Conservation (phyloP, 1,140 invertebrate genomes). For the Drosophila malerkotliana region DNA sequence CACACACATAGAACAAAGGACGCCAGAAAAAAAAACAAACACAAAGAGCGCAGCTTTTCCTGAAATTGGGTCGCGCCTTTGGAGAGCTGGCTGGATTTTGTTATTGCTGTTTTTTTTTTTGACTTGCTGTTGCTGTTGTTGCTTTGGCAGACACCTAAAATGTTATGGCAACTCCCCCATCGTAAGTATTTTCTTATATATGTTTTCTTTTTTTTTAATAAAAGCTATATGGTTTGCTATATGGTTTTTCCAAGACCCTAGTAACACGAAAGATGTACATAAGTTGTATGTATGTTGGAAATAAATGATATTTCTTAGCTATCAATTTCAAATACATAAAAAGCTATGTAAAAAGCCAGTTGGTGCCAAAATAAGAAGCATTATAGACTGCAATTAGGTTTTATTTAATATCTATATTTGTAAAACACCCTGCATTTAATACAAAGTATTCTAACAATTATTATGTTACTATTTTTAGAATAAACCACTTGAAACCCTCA, state of each 20-base stretch:
- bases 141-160: constrained; percentile 9
- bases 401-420: no score
- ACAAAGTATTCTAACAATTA: neutral
- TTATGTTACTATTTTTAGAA: neutral
- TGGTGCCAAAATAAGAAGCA: no score
- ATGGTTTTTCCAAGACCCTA: no score
- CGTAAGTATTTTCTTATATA: constrained; percentile 6
- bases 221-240: no score
- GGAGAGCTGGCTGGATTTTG: constrained; percentile 30
- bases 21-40: constrained; percentile 55
- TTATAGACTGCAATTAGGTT: neutral
- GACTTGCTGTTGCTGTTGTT: constrained; percentile 18
- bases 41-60: constrained; percentile 70
- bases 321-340: no score
- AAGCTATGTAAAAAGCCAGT: neutral
- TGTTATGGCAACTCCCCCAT: constrained; percentile 64
- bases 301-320: no score
- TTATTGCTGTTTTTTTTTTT: constrained; percentile 18
- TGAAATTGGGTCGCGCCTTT: constrained; percentile 70
- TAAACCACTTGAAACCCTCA: neutral
- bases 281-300: no score
- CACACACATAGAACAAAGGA: constrained; percentile 12
- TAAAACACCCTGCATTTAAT: no score
- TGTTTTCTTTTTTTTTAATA: no score
- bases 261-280: no score